phyloP scores from a whole-genome alignment of 2,113 vertebrate genomes.

The Dascyllus trimaculatus region DNA sequence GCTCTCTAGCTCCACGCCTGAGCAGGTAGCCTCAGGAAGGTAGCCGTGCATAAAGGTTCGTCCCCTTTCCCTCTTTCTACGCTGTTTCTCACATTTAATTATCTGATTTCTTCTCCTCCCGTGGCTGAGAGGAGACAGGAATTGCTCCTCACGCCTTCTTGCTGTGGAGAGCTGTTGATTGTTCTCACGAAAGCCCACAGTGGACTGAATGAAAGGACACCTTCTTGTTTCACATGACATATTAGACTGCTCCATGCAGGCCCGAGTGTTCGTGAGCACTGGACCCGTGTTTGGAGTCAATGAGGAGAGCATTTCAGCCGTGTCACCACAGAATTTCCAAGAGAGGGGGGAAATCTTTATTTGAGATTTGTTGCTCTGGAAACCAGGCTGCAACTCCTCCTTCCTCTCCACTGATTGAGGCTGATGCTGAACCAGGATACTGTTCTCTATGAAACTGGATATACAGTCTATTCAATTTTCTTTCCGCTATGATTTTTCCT shows the following conservation, averaged over 20 bases:
- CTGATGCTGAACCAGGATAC: slow-evolving; percentile 29
- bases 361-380: slow-evolving; percentile 81
- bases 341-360: slow-evolving; percentile 91
- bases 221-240: slow-evolving; percentile 88
- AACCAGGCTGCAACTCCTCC: slow-evolving; percentile 50
- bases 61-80: slow-evolving; percentile 81
- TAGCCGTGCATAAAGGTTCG: slow-evolving; percentile 90
- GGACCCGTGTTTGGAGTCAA: slow-evolving; percentile 87
- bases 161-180: slow-evolving; percentile 86
- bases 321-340: slow-evolving; percentile 85
- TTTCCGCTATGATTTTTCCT: background rate
- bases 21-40: slow-evolving; percentile 89
- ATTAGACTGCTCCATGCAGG: slow-evolving; percentile 86
- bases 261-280: slow-evolving; percentile 82
- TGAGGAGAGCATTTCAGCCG: slow-evolving; percentile 81
- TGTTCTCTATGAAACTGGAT: slow-evolving; percentile 47
- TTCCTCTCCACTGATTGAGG: slow-evolving; percentile 38
- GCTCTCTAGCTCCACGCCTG: slow-evolving; percentile 81
- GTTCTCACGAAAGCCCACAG: slow-evolving; percentile 90
- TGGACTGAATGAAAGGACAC: slow-evolving; percentile 81
- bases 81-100: slow-evolving; percentile 96
- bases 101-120: slow-evolving; percentile 91
- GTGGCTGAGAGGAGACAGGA: slow-evolving; percentile 89
- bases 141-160: slow-evolving; percentile 87
- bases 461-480: slow-evolving; percentile 9